phyloP scores from a whole-genome alignment of 1,140 invertebrate species.

The Thalassaphorura encarpata region DNA sequence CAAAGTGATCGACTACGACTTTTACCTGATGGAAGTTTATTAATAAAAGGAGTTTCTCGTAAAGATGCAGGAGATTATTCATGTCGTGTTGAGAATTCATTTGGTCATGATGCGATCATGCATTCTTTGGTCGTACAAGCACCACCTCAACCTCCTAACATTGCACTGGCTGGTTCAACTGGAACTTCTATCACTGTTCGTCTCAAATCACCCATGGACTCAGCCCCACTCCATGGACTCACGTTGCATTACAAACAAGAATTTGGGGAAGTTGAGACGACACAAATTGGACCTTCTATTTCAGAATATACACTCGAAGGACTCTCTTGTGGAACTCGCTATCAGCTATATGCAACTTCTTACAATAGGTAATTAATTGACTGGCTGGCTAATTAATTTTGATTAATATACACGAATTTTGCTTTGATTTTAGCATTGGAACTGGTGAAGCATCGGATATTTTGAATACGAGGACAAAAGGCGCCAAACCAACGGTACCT shows the following conservation, averaged over 20 bases:
- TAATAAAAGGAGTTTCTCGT: constrained; percentile 75
- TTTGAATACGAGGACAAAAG: constrained; percentile 72
- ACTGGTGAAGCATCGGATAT: constrained; percentile 77
- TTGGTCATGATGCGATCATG: constrained; percentile 82
- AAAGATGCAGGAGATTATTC: constrained; percentile 43
- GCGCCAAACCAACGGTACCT: constrained; percentile 79
- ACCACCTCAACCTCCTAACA: constrained; percentile 69
- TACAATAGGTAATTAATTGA: constrained; percentile 62
- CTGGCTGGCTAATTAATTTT: constrained; percentile 12
- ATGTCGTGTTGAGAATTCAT: constrained; percentile 84
- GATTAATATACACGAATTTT: too few relatives aligned
- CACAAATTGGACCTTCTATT: constrained; percentile 59
- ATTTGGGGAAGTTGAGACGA: constrained; percentile 83
- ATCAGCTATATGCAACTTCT: constrained; percentile 80
- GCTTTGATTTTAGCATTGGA: constrained; percentile 81
- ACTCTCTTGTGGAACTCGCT: constrained; percentile 79
- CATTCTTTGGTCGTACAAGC: constrained; percentile 51
- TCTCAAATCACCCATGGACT: constrained; percentile 60
- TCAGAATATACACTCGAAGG: constrained; percentile 77
- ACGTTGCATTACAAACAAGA: constrained; percentile 88
- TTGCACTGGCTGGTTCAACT: constrained; percentile 66
- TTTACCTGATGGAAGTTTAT: constrained; percentile 75
- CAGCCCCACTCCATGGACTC: constrained; percentile 68
- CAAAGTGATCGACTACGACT: constrained; percentile 66
- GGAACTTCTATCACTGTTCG: constrained; percentile 71